Evolutionary conservation across 2,888 invertebrate species (phyloP).

Genomic region (Hipparchia sbordonii): DNA sequence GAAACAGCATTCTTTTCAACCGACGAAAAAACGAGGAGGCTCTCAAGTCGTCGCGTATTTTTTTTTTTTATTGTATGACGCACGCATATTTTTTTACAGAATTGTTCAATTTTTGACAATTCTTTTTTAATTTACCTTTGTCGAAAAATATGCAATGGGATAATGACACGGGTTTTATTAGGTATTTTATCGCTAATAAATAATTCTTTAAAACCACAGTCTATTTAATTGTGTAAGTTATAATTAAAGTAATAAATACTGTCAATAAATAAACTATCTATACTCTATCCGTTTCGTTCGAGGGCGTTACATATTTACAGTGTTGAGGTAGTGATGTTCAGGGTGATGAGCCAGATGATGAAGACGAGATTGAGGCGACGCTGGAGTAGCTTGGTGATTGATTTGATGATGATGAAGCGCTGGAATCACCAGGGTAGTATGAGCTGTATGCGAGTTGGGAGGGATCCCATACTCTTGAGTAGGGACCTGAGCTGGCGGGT

Average conservation of each 20-base stretch:
- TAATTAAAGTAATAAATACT: slow-evolving; percentile 77
- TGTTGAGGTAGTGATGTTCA: slow-evolving; percentile 59
- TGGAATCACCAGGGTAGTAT: slow-evolving; percentile 86
- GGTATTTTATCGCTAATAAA: neutral
- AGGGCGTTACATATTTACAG: slow-evolving; percentile 52
- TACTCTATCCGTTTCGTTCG: slow-evolving; percentile 69
- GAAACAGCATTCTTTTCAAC: too few species aligned
- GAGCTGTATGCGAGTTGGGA: slow-evolving; percentile 88
- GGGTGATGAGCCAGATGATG: slow-evolving; percentile 59
- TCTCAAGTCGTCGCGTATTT: too few species aligned
- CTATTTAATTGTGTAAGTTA: slow-evolving; percentile 69
- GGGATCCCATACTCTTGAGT: slow-evolving; percentile 90
- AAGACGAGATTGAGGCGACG: slow-evolving; percentile 74
- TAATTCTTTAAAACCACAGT: slow-evolving; percentile 54
- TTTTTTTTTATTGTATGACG: too few species aligned
- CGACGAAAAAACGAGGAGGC: too few species aligned
- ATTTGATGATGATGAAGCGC: slow-evolving; percentile 81
- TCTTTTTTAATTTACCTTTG: too few species aligned
- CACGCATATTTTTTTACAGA: too few species aligned
- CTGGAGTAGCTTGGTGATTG: slow-evolving; percentile 78
- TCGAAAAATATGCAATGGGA: too few species aligned
- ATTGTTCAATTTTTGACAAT: too few species aligned
- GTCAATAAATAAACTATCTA: slow-evolving; percentile 75
- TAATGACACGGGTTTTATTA: too few species aligned
- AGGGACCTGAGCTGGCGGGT: slow-evolving; percentile 88